Conservation (phyloP, 2,113 vertebrate genomes). For the Notothenia rossii region DNA sequence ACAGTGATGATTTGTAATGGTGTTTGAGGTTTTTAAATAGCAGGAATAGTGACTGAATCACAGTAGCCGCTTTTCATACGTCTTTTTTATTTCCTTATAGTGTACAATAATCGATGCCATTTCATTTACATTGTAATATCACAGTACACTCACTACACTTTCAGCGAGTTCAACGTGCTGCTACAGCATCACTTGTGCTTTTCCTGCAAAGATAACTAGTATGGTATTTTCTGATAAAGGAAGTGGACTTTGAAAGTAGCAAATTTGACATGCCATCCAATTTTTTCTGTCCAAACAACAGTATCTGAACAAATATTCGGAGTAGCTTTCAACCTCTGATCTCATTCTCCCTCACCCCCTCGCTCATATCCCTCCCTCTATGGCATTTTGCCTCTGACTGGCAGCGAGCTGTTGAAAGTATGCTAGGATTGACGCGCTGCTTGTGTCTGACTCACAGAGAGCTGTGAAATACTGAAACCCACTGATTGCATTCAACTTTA, state of each 20-base stretch:
- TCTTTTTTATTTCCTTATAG: too few relatives aligned
- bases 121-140: too few relatives aligned
- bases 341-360: constrained; percentile 58
- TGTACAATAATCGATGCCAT: too few relatives aligned
- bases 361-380: constrained; percentile 60
- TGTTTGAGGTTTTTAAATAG: background rate
- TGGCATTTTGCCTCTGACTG: constrained; percentile 78
- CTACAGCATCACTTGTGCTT: background rate
- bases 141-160: too few relatives aligned
- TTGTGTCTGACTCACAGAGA: constrained; percentile 83
- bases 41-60: background rate
- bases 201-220: background rate
- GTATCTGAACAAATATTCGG: constrained; percentile 15
- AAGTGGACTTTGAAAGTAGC: background rate
- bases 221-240: background rate
- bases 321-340: constrained; percentile 60
- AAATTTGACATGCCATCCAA: background rate
- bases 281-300: background rate
- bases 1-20: background rate
- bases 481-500: constrained; percentile 82
- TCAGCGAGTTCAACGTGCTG: too few relatives aligned
- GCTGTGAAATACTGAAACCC: constrained; percentile 79
- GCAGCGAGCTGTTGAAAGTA: constrained; percentile 80
- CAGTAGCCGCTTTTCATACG: background rate
- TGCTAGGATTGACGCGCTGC: constrained; percentile 83